These are phyloP conservation scores for Zootermopsis nevadensis DNA, from an alignment of 2,888 invertebrate species.

Conservation along the genomic window DNA sequence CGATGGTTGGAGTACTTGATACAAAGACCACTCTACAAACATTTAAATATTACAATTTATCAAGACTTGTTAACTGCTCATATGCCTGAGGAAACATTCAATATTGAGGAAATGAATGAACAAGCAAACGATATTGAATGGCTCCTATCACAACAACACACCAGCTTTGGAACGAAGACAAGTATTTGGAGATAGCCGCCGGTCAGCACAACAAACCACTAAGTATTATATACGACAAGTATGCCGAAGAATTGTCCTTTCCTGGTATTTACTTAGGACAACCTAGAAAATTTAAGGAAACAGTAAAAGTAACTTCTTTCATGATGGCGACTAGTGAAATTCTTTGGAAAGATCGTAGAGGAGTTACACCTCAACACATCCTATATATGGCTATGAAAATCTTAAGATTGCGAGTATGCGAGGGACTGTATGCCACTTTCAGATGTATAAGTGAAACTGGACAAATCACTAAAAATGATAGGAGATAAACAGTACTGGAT, in stretches of 20 bases:
- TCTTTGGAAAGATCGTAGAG: conserved; percentile 60
- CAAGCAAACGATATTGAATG: conserved; percentile 53
- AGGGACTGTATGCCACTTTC: conserved; percentile 55
- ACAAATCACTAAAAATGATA: conserved; percentile 57
- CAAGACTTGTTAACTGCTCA: conserved; percentile 47
- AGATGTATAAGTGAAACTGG: conserved; percentile 57
- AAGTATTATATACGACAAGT: conserved; percentile 59
- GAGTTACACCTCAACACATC: conserved; percentile 58
- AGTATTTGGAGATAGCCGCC: conserved; percentile 53
- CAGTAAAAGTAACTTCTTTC: conserved; percentile 59
- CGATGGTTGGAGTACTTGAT: not conserved
- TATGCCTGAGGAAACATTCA: not conserved
- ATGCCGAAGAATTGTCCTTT: conserved; percentile 62
- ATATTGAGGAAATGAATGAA: conserved; percentile 53
- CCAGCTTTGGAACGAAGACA: conserved; percentile 55
- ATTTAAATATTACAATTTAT: conserved; percentile 43
- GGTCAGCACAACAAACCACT: conserved; percentile 56
- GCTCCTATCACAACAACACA: conserved; percentile 57
- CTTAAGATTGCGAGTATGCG: conserved; percentile 56
- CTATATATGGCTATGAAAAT: conserved; percentile 62
- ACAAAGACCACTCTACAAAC: not conserved
- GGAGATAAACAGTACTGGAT: too few relatives aligned
- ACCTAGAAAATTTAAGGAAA: too few relatives aligned
- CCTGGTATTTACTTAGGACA: conserved; percentile 61
- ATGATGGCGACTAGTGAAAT: conserved; percentile 61